Base-by-base conservation (phyloP, 2,113 vertebrate genomes). In the Hippocampus mohnikei region DNA sequence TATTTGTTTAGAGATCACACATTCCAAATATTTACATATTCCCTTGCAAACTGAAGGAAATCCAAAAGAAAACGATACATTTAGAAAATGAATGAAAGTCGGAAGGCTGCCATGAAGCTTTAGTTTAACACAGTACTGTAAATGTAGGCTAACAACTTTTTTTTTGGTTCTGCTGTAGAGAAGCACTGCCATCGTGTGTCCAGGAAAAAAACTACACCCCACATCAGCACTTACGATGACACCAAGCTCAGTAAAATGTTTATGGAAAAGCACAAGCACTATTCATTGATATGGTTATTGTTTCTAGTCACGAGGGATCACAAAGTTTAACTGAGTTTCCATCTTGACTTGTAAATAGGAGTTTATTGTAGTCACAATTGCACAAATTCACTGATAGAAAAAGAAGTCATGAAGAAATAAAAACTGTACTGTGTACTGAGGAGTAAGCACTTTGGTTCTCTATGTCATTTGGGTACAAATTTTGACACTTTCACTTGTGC, bases 251-350 rank as follows among this genome's bases (percentile, higher is more conserved):
- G 16, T 37, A 33, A 18, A 60, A 29, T 60, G 33, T 60, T 15
- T 33, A 60, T 33, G 16, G 58, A 60, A 60, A 33, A 60, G 27
- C 27, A 33, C 58, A 33, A 20, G 58, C 25, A 60, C 27, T 60
- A 33, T 33, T 29, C 27, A 33, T 58, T 60, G 33, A 29, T 60
- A 33, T 60, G 58, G 33, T 60, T 60, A 60, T 60, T 60, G 58
- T 60, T 60, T 33, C 58, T 60, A 15, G 58, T 60, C 58, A 59
- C 20, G 58, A 16, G 58, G 58, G 58, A 59, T 18, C 58, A 60
- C 58, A 60, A 60, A 60, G 58, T 60, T 60, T 60, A 60, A 60
- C 15, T 33, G 58, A 2, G 58, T 60, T 20, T 33, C 33, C 58
- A 60, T 27, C 27, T 60, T 3, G 58, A 33, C 56, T 60, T 60